A percentile compares a stretch with the other conserved stretches of the same genome.
Evolutionary conservation across 2,797 vertebrate genomes (phyloP).

Genomic region (Falco berigora): DNA sequence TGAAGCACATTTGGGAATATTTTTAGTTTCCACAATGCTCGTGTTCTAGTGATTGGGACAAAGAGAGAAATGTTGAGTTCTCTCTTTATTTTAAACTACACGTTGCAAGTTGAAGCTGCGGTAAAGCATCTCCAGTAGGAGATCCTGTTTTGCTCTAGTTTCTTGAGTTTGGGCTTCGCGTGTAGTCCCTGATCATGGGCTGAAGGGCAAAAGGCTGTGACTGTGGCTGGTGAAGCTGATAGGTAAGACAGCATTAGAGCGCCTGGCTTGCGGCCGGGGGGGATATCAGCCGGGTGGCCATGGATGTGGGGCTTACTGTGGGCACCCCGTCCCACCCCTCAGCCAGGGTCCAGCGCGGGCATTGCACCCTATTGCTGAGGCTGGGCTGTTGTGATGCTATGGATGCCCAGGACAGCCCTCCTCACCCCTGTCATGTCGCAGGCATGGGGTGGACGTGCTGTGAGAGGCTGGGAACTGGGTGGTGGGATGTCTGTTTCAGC

Average conservation of each 20-base stretch:
- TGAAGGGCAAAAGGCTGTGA: neutral
- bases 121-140: neutral
- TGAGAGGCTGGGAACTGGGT: accelerated
- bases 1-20: neutral
- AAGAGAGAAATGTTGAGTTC: neutral
- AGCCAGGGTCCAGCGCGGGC: accelerated
- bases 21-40: neutral
- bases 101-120: neutral
- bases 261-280: neutral
- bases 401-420: neutral
- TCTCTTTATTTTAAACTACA: neutral
- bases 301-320: accelerated
- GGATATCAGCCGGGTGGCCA: neutral
- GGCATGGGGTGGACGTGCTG: accelerated
- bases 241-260: accelerated
- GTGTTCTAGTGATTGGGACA: neutral
- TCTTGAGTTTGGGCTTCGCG: neutral
- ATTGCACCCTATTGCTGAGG: too few species aligned
- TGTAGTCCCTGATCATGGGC: neutral
- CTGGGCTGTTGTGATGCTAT: accelerated
- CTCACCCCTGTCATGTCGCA: accelerated
- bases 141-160: neutral
- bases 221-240: neutral
- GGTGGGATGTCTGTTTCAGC: neutral
- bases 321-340: neutral